Evolutionary conservation across 2,888 invertebrate genomes (phyloP).

Genomic region (Penaeus monodon): DNA sequence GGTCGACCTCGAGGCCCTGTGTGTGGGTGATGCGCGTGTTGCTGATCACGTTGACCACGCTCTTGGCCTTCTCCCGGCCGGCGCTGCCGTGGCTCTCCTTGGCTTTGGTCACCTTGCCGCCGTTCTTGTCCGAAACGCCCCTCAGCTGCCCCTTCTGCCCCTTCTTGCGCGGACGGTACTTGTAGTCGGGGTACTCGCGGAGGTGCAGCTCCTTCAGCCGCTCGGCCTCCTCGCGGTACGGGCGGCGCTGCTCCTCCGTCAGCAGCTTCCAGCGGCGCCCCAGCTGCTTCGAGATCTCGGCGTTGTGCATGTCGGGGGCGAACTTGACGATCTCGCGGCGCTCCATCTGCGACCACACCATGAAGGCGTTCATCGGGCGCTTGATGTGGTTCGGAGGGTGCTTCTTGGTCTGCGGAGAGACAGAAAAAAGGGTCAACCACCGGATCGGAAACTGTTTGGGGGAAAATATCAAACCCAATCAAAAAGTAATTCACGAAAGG

Average conservation of each 20-base stretch:
- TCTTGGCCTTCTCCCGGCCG: conserved; percentile 43
- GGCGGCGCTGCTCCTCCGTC: conserved; percentile 63
- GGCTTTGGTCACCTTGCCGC: conserved; percentile 52
- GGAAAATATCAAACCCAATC: background rate
- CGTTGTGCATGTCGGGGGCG: conserved; percentile 98
- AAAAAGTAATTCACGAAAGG: too few relatives aligned
- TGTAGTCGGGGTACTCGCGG: conserved; percentile 65
- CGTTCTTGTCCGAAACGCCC: conserved; percentile 54
- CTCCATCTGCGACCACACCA: conserved; percentile 99
- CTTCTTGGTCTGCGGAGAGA: conserved; percentile 87
- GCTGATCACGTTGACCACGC: conserved; percentile 48
- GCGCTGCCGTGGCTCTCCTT: conserved; percentile 37
- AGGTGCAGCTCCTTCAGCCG: conserved; percentile 64
- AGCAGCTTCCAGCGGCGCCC: conserved; percentile 72
- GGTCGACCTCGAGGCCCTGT: conserved; percentile 65
- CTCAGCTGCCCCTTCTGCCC: conserved; percentile 58
- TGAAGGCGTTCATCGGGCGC: conserved; percentile 98
- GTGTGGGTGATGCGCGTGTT: conserved; percentile 67
- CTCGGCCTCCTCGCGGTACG: conserved; percentile 65
- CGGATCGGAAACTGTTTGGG: background rate
- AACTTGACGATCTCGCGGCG: conserved; percentile 95
- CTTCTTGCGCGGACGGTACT: conserved; percentile 65
- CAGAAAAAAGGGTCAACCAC: conserved; percentile 1
- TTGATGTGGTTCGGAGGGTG: conserved; percentile 97
- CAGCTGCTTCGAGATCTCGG: conserved; percentile 94